Evolutionary conservation across 92 coral and sea anemone species (phyloP).

Genomic region (Umimayanthus kanabou): DNA sequence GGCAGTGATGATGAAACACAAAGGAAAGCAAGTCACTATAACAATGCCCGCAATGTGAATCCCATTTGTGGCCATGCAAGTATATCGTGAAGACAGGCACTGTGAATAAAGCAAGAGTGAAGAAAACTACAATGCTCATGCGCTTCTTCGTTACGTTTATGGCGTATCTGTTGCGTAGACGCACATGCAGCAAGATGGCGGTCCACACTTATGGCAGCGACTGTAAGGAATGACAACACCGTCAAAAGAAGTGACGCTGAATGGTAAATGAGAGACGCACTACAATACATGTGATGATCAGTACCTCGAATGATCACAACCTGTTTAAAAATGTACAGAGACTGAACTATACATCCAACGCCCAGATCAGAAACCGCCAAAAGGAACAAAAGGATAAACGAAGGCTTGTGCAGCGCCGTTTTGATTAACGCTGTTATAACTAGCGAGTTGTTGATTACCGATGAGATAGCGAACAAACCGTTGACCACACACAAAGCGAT

Average conservation of each 20-base stretch:
- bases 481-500: neutral
- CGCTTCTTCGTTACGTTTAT: slow-evolving; percentile 12
- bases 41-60: neutral
- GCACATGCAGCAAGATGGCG: slow-evolving; percentile 16
- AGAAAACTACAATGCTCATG: neutral
- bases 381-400: neutral
- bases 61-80: neutral
- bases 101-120: neutral
- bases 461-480: neutral
- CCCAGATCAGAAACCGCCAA: slow-evolving; percentile 4
- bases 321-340: slow-evolving; percentile 6
- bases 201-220: neutral
- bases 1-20: neutral
- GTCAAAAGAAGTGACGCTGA: neutral
- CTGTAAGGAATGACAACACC: neutral
- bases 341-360: slow-evolving; percentile 1
- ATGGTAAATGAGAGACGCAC: neutral
- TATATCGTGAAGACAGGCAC: neutral
- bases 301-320: neutral
- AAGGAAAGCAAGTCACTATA: neutral
- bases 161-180: neutral
- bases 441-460: neutral
- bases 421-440: neutral
- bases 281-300: neutral
- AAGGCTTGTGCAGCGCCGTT: slow-evolving; percentile 16